Conservation (phyloP, 2,797 vertebrate species). For the Graptemys geographica region DNA sequence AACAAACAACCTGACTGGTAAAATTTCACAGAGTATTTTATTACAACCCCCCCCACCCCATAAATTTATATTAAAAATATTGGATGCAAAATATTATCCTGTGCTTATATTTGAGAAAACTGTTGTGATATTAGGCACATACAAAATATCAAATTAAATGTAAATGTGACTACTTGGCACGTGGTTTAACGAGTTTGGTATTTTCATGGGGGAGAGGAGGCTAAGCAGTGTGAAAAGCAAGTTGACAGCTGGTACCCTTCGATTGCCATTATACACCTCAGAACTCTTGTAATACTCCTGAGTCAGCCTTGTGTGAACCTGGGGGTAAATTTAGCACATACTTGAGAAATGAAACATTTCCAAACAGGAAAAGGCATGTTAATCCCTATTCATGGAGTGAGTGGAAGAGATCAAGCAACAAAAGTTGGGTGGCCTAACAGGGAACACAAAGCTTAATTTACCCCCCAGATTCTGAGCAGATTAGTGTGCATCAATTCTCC, state of each 20-base stretch:
- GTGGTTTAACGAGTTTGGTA: background rate
- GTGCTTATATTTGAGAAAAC: accelerated
- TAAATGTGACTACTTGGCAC: background rate
- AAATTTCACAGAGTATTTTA: conserved; percentile 7
- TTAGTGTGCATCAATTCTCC: background rate
- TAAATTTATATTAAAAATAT: background rate
- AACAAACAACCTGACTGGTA: background rate
- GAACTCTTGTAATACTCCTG: background rate
- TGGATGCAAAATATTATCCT: background rate
- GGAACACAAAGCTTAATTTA: background rate
- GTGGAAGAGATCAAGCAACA: background rate
- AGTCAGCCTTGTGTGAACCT: background rate
- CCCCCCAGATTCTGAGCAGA: accelerated
- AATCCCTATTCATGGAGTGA: background rate
- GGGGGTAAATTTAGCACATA: background rate
- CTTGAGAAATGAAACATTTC: background rate
- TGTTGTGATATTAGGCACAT: background rate
- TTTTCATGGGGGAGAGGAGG: background rate
- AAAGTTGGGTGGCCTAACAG: background rate
- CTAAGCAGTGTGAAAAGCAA: background rate
- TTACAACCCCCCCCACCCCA: background rate
- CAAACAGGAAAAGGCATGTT: accelerated
- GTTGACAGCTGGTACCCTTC: background rate
- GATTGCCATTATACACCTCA: background rate
- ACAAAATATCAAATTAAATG: conserved; percentile 3